These are phyloP conservation scores for Triplophysa tibetana DNA, from an alignment of 2,113 vertebrate genomes.

Conservation along the genomic window DNA sequence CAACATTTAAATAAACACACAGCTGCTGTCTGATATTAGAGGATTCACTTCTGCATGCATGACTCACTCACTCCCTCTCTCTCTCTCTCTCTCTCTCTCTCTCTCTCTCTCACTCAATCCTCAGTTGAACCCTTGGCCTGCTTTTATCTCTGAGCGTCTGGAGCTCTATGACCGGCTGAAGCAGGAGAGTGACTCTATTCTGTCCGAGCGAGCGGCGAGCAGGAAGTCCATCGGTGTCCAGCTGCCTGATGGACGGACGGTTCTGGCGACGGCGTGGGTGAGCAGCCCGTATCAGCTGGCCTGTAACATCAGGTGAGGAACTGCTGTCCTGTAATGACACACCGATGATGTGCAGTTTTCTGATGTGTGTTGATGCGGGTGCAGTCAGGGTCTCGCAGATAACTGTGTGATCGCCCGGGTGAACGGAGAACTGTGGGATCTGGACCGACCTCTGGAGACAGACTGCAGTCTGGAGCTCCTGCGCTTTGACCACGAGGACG, in stretches of 20 bases:
- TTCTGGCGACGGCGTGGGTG: conserved; percentile 86
- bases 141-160: conserved; percentile 82
- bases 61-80: too few relatives aligned
- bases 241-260: conserved; percentile 81
- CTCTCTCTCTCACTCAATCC: not conserved
- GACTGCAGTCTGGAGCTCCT: conserved; percentile 89
- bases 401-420: conserved; percentile 89
- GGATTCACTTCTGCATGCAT: too few relatives aligned
- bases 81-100: not conserved
- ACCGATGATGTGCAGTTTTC: too few relatives aligned
- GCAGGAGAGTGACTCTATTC: conserved; percentile 83
- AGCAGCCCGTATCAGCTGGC: conserved; percentile 90
- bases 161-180: conserved; percentile 88
- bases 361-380: not conserved
- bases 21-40: not conserved
- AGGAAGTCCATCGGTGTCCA: conserved; percentile 82
- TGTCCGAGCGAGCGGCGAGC: conserved; percentile 78
- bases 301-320: conserved; percentile 84
- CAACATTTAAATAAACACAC: not conserved
- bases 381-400: conserved; percentile 90
- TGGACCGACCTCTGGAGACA: conserved; percentile 88
- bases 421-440: conserved; percentile 89
- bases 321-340: too few relatives aligned
- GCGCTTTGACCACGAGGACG: conserved; percentile 92
- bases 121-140: conserved; percentile 83